These are phyloP conservation scores for Sebastes goodei DNA, from an alignment of 2,797 vertebrate genomes.

Conservation along the genomic window DNA sequence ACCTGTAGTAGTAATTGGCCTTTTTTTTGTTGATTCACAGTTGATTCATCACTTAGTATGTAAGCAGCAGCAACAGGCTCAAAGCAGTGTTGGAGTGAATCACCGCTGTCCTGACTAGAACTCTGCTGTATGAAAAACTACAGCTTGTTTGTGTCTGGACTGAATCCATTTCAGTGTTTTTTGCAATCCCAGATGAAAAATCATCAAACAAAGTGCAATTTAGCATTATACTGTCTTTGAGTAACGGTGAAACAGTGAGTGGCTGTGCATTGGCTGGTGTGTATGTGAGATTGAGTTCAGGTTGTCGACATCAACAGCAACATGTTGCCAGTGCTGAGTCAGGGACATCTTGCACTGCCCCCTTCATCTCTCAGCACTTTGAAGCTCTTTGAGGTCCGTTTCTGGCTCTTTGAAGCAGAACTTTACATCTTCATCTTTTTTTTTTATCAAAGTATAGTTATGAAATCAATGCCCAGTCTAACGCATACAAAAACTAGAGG, in stretches of 20 bases:
- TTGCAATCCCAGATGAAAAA: background rate
- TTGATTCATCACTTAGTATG: no score
- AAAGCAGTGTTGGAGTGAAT: no score
- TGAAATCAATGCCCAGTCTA: background rate
- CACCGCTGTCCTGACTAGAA: no score
- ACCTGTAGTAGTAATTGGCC: background rate
- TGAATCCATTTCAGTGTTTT: slow-evolving; percentile 28
- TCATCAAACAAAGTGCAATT: background rate
- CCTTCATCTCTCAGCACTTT: slow-evolving; percentile 2
- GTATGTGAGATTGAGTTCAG: background rate
- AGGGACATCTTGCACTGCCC: background rate
- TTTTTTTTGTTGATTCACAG: no score
- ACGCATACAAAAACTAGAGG: background rate
- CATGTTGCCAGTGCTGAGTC: background rate
- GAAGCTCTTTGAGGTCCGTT: background rate
- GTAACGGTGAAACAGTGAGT: background rate
- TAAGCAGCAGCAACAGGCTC: no score
- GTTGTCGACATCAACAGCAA: background rate
- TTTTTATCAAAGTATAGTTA: background rate
- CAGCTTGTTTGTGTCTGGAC: slow-evolving; percentile 7
- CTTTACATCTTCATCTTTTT: background rate
- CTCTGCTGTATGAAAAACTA: slow-evolving; percentile 21
- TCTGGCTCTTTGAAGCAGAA: background rate
- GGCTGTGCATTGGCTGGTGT: background rate
- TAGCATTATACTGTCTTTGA: background rate